A percentile compares a stretch with the other conserved stretches of the same genome.
Conservation (phyloP, 2,888 invertebrate genomes). For the Serrognathus titanus region DNA sequence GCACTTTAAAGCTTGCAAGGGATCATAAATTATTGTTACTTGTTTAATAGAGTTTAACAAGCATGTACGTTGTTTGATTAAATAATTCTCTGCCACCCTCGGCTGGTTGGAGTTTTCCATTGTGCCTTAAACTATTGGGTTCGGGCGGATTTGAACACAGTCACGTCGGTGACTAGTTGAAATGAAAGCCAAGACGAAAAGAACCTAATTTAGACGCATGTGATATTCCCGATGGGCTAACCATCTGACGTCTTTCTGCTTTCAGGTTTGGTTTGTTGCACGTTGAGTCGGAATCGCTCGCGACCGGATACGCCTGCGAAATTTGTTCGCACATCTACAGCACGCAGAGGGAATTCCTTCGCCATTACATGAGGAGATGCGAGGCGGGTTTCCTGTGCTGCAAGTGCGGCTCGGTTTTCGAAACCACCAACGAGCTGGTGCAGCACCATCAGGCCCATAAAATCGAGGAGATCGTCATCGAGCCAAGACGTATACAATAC, state of each 20-base stretch:
- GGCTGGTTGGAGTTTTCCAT: no score
- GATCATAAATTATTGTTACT: conserved; percentile 13
- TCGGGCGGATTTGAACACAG: no score
- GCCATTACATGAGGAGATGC: conserved; percentile 40
- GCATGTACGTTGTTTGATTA: not conserved
- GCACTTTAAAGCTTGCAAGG: conserved; percentile 55
- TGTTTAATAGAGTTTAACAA: not conserved
- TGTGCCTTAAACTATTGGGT: no score
- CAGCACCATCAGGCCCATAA: conserved; percentile 42
- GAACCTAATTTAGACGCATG: no score
- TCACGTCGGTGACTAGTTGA: not conserved
- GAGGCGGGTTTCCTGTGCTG: conserved; percentile 40
- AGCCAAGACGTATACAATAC: conserved; percentile 13
- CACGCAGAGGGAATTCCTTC: conserved; percentile 37
- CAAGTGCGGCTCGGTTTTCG: conserved; percentile 38
- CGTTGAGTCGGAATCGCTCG: conserved; percentile 9
- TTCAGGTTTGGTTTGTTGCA: conserved; percentile 30
- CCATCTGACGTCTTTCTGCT: conserved; percentile 19
- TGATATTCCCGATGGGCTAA: no score
- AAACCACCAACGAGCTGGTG: conserved; percentile 37
- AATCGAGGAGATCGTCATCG: conserved; percentile 17
- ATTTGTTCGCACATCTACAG: conserved; percentile 41
- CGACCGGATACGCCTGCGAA: conserved; percentile 40
- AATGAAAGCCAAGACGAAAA: no score
- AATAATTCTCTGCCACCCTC: no score